Evolutionary conservation across 2,113 vertebrate genomes (phyloP), one percentile per base, ranked within the genome.

Genomic region (Lepisosteus oculatus): DNA sequence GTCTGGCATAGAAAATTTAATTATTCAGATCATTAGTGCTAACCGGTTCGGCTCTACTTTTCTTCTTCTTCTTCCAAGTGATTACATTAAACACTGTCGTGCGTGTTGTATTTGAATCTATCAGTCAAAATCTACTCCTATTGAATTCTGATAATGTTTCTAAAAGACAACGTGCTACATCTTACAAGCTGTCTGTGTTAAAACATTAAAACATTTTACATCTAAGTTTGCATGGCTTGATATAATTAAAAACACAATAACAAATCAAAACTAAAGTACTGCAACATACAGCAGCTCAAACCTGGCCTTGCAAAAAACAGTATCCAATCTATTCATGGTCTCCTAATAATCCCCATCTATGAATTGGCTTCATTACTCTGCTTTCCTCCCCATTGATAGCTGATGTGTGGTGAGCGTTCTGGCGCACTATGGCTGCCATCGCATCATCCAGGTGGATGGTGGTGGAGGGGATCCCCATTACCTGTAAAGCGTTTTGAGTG

Each of bases 11-110:
- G 44, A 68, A 61, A 68, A 68, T 68, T 15, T 68, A 68, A 68
- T 68, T 17, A 68, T 68, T 68, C 8, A 55, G 4, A 55, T 68
- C 68, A 70, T 70, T 70, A 70, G 55, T 70, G 45, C 51, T 41
- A 65, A 65, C 62, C 17, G 11, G 62, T 65, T 65, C 42, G 62
- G 17, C 62, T 65, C 62, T 65, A 13, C 29, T 12, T 65, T 65
- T 65, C 6, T 65, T 17, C 9, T 9, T 51, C 9, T 51, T 51
- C 9, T 51, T 65, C 62, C 62, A 65, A 65, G 42, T 65, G 62
- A 65, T n/a, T 11, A 15, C 62, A 61, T 61, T 61, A 61, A 61
- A 41, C 42, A 43, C 62, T 42, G 62, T 7, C 29, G 67, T 45
- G 17, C 43, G 14, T 68, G 15, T 45, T 55, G 67, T 54, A 68